A percentile compares a stretch with the other conserved stretches of the same genome.
Conservation (phyloP, 2,797 vertebrate species). For the Tiaroga cobitis region DNA sequence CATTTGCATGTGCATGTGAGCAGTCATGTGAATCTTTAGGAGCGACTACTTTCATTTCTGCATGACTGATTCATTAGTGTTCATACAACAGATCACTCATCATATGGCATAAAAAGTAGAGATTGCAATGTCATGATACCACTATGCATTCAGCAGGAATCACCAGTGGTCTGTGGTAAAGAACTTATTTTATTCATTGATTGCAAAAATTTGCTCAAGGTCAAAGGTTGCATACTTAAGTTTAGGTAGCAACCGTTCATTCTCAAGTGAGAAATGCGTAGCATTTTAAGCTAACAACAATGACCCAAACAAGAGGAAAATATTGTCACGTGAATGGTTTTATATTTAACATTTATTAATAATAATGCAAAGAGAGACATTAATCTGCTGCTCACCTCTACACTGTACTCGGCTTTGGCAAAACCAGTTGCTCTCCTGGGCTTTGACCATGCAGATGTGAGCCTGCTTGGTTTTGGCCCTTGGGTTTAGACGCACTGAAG, state of each 20-base stretch:
- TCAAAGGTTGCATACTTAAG: background rate
- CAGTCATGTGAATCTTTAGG: background rate
- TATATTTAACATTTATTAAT: background rate
- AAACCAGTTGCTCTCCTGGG: slow-evolving; percentile 1
- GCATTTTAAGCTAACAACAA: background rate
- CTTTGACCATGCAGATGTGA: background rate
- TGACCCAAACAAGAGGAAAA: background rate
- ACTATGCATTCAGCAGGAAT: background rate
- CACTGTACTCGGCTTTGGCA: background rate
- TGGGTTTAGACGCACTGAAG: slow-evolving; percentile 9
- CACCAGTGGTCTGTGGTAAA: background rate
- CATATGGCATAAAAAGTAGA: background rate
- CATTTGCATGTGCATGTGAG: slow-evolving; percentile 3
- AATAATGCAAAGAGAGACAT: slow-evolving; percentile 7
- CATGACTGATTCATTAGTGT: slow-evolving; percentile 1
- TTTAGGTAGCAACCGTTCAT: background rate
- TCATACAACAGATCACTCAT: background rate
- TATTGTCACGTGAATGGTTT: background rate
- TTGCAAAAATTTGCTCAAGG: background rate
- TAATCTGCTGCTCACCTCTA: background rate
- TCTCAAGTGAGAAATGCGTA: background rate
- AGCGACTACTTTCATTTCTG: background rate
- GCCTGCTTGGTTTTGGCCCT: slow-evolving; percentile 5
- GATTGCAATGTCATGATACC: background rate
- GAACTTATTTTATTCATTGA: background rate